phyloP scores from a whole-genome alignment of 2,797 vertebrate species.

The Lateolabrax maculatus region DNA sequence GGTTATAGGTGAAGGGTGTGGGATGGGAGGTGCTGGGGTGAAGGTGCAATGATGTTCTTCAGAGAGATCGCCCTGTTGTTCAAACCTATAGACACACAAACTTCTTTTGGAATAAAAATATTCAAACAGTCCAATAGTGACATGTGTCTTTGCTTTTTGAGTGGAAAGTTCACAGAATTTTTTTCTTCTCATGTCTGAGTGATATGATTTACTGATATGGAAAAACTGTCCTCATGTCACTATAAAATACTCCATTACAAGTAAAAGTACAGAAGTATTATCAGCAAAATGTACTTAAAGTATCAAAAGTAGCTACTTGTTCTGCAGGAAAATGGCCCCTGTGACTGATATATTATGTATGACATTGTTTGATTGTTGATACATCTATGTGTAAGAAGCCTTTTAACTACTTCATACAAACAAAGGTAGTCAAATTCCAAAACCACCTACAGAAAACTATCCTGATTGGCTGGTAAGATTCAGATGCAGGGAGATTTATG shows the following conservation, averaged over 20 bases:
- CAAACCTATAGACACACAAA: slow-evolving; percentile 74
- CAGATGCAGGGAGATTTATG: no score
- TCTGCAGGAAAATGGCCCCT: background rate
- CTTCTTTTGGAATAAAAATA: slow-evolving; percentile 80
- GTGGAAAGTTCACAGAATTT: background rate
- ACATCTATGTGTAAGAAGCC: background rate
- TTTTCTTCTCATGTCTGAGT: background rate
- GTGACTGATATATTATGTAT: background rate
- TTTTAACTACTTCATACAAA: no score
- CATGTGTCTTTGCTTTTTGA: slow-evolving; percentile 36
- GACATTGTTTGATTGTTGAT: background rate
- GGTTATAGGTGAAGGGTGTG: slow-evolving; percentile 48
- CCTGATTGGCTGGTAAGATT: no score
- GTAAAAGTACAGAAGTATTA: background rate
- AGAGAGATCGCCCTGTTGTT: slow-evolving; percentile 74
- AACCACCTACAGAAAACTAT: no score
- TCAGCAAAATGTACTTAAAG: background rate
- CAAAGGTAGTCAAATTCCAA: no score
- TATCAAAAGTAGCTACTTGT: background rate
- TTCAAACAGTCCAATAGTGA: slow-evolving; percentile 59
- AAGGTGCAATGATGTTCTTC: slow-evolving; percentile 60
- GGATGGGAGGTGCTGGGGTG: slow-evolving; percentile 33
- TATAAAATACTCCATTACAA: no score
- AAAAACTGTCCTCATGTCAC: background rate
- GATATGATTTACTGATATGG: background rate